Conservation (phyloP, 2,113 vertebrate species). For the Crotalus horridus region DNA sequence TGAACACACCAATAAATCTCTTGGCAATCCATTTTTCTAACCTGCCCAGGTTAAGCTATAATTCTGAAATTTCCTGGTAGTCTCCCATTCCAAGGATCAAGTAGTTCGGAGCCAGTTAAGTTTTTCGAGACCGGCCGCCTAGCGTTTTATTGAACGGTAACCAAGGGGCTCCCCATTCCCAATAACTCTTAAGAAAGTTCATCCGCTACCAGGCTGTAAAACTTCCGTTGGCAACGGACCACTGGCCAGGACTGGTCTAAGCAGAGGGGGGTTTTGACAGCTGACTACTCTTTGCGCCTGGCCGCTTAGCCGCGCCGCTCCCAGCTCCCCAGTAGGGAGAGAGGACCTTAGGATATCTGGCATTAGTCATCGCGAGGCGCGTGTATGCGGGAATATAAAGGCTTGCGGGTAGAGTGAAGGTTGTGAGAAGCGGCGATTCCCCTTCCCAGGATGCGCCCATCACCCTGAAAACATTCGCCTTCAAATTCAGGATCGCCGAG, state of each 20-base stretch:
- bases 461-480: not conserved
- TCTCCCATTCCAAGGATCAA: not conserved
- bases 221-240: not conserved
- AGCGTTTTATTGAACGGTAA: not conserved
- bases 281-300: not conserved
- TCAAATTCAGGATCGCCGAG: not conserved
- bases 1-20: not conserved
- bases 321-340: not conserved
- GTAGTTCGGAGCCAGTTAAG: not conserved
- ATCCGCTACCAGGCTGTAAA: not conserved
- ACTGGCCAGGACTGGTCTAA: not conserved
- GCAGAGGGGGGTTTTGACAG: not conserved
- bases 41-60: not conserved
- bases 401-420: not conserved
- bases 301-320: not conserved
- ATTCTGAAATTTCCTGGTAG: not conserved
- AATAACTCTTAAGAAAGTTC: not conserved
- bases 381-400: not conserved
- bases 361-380: not conserved
- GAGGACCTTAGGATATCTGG: not conserved
- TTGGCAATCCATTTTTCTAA: not conserved
- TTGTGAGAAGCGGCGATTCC: not conserved
- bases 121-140: not conserved
- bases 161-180: not conserved
- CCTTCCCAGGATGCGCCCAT: not conserved